Evolutionary conservation across 2,888 invertebrate species (phyloP).

Genomic region (Phanerotoma sp.): DNA sequence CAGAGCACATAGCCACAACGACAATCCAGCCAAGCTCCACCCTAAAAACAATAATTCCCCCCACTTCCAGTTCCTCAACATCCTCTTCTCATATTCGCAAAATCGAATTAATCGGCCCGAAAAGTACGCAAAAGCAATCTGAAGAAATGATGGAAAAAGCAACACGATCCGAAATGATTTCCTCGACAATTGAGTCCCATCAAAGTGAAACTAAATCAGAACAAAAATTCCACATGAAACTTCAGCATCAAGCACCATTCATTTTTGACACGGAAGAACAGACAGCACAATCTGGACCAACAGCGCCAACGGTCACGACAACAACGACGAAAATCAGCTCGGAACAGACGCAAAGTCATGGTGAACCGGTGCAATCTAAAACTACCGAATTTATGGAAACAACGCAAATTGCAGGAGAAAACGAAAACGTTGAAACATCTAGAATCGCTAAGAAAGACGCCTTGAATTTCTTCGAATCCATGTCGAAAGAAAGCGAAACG

Average conservation of each 20-base stretch:
- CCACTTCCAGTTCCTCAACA: conserved; percentile 31
- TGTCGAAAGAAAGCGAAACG: conserved; percentile 60
- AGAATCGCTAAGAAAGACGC: conserved; percentile 68
- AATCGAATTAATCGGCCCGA: conserved; percentile 41
- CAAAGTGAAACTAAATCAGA: conserved; percentile 54
- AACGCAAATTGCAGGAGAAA: conserved; percentile 37
- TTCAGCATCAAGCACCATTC: conserved; percentile 52
- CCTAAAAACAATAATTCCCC: conserved; percentile 43
- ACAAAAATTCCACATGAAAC: conserved; percentile 55
- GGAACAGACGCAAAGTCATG: conserved; percentile 29
- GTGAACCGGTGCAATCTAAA: conserved; percentile 31
- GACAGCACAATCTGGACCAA: conserved; percentile 11
- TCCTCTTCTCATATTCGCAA: conserved; percentile 42
- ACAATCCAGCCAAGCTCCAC: conserved; percentile 49
- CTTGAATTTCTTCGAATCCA: conserved; percentile 67
- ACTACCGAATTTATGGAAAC: conserved; percentile 31
- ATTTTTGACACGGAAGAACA: conserved; percentile 32
- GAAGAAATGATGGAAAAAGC: conserved; percentile 37
- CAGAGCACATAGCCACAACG: conserved; percentile 48
- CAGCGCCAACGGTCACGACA: conserved; percentile 30
- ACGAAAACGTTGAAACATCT: conserved; percentile 60
- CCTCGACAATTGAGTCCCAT: conserved; percentile 52
- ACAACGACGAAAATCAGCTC: conserved; percentile 31
- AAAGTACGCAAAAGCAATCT: conserved; percentile 17
- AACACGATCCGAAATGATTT: conserved; percentile 51